Evolutionary conservation across 2,888 invertebrate genomes (phyloP).

Genomic region (Heliconius aoede): DNA sequence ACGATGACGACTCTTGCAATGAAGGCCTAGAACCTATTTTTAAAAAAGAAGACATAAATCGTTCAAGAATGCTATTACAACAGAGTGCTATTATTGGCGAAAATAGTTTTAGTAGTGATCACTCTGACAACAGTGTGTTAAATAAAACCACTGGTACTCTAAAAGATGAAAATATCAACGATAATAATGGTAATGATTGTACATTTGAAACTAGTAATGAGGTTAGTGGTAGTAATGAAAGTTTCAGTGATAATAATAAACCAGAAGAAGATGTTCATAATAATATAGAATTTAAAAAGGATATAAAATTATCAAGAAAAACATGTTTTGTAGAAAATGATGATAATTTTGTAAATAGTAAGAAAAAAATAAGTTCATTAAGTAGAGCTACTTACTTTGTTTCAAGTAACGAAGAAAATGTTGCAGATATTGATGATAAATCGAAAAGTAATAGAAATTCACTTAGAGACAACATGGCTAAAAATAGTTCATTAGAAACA

Average conservation of each 20-base stretch:
- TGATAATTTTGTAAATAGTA: slow-evolving; percentile 34
- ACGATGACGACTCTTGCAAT: slow-evolving; percentile 58
- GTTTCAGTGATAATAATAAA: neutral
- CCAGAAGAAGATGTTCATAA: neutral
- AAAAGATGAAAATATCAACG: slow-evolving; percentile 50
- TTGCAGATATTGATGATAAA: neutral
- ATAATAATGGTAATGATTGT: slow-evolving; percentile 50
- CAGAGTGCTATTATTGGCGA: slow-evolving; percentile 47
- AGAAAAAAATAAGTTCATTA: slow-evolving; percentile 26
- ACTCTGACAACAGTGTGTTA: slow-evolving; percentile 51
- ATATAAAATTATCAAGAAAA: slow-evolving; percentile 8
- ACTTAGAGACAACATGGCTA: slow-evolving; percentile 8
- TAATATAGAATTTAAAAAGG: neutral
- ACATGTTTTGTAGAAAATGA: slow-evolving; percentile 32
- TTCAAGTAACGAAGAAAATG: slow-evolving; percentile 5
- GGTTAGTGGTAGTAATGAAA: slow-evolving; percentile 10
- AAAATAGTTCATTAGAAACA: neutral
- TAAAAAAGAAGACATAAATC: slow-evolving; percentile 62
- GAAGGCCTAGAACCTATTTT: slow-evolving; percentile 72
- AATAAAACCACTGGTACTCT: slow-evolving; percentile 55
- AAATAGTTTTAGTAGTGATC: slow-evolving; percentile 41
- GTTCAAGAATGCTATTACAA: slow-evolving; percentile 54
- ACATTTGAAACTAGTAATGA: slow-evolving; percentile 37
- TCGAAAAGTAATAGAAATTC: neutral
- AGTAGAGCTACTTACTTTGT: slow-evolving; percentile 35